Evolutionary conservation across 1,140 invertebrate genomes (phyloP).

Genomic region (Apis florea): DNA sequence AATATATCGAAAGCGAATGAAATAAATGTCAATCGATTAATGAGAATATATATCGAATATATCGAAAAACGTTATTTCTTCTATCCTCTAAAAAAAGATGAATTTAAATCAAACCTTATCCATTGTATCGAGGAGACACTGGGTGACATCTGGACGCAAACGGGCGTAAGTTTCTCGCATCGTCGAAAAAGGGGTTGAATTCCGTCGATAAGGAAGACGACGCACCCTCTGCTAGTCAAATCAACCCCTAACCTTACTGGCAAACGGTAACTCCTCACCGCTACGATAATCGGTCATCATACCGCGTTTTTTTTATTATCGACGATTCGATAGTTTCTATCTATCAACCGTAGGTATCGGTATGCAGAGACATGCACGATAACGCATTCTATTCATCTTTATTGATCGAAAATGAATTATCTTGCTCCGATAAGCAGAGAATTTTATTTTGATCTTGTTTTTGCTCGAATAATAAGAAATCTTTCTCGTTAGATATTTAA

Average conservation of each 20-base stretch:
- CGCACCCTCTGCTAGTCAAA: not conserved
- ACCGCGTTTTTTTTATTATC: not conserved
- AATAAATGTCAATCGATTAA: not conserved
- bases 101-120: too few relatives aligned
- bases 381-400: not conserved
- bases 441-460: not conserved
- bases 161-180: too few relatives aligned
- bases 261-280: not conserved
- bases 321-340: not conserved
- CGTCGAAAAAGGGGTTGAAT: not conserved
- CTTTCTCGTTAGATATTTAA: not conserved
- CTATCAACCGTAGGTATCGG: not conserved
- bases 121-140: not conserved
- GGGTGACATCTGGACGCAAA: conserved; percentile 18
- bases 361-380: not conserved
- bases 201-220: conserved; percentile 12
- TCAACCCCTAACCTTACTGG: not conserved
- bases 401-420: not conserved
- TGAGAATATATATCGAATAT: not conserved
- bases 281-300: too few relatives aligned
- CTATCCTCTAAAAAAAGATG: not conserved
- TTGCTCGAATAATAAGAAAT: too few relatives aligned
- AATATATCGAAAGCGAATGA: not conserved
- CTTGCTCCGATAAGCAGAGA: not conserved
- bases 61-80: not conserved